These are phyloP conservation scores for Bilobella aurantiaca DNA, from an alignment of 1,140 invertebrate species.

Conservation along the genomic window DNA sequence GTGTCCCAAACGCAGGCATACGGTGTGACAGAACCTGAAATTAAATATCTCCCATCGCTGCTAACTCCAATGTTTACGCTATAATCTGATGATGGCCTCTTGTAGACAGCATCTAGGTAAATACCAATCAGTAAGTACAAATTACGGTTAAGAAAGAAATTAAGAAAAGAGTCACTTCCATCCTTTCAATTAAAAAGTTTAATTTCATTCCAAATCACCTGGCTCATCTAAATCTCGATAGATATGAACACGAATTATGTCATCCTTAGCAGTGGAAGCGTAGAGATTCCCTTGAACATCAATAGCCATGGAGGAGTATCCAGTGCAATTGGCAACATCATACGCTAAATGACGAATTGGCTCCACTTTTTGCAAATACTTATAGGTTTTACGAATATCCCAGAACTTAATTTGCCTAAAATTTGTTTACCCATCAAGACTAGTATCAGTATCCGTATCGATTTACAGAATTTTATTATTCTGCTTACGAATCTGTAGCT, in stretches of 20 bases:
- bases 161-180: neutral
- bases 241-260: neutral
- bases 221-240: neutral
- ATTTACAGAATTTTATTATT: neutral
- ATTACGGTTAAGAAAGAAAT: neutral
- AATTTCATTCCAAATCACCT: neutral
- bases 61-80: neutral
- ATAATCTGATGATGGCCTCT: neutral
- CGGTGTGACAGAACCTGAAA: neutral
- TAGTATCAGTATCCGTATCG: neutral
- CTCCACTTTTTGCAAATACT: conserved; percentile 6
- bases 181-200: neutral
- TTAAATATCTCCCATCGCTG: neutral
- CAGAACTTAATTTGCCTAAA: conserved; percentile 10
- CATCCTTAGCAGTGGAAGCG: neutral
- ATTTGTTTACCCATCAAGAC: neutral
- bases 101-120: neutral
- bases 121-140: no score
- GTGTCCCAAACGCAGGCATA: conserved; percentile 11
- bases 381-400: conserved; percentile 13
- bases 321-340: neutral
- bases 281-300: conserved; percentile 2
- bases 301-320: conserved; percentile 3
- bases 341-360: neutral
- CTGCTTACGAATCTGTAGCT: neutral